These are phyloP conservation scores for Diaprepes abbreviatus DNA, from an alignment of 2,888 invertebrate genomes.

Conservation along the genomic window DNA sequence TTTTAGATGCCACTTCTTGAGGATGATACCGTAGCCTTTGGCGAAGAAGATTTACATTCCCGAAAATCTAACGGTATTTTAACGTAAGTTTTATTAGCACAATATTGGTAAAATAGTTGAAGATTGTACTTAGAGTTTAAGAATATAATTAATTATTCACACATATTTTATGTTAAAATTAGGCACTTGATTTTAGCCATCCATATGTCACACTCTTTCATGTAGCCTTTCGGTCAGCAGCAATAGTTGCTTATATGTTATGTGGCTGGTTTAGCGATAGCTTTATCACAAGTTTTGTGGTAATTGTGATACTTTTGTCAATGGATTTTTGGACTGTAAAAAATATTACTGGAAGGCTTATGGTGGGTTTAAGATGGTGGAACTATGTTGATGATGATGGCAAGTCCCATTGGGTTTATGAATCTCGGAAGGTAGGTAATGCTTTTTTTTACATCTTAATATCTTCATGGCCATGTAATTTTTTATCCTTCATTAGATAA, in stretches of 20 bases:
- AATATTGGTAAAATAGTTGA: neutral
- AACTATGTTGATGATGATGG: constrained; percentile 99
- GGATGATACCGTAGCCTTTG: constrained; percentile 89
- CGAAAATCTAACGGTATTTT: constrained; percentile 54
- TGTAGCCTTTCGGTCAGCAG: constrained; percentile 86
- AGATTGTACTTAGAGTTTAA: too few relatives aligned
- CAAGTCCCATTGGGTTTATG: constrained; percentile 98
- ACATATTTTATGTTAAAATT: too few relatives aligned
- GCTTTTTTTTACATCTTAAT: constrained; percentile 16
- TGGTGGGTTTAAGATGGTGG: constrained; percentile 99
- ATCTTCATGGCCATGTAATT: too few relatives aligned
- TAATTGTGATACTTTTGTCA: constrained; percentile 89
- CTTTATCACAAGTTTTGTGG: constrained; percentile 96
- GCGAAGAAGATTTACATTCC: constrained; percentile 77
- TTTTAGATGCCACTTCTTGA: constrained; percentile 87
- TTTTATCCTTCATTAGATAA: too few relatives aligned
- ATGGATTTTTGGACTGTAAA: constrained; percentile 99
- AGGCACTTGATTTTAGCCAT: constrained; percentile 88
- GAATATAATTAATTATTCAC: too few relatives aligned
- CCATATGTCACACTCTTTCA: constrained; percentile 95
- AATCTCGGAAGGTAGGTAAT: constrained; percentile 84
- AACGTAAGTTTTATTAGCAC: constrained; percentile 53
- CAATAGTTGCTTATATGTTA: constrained; percentile 89
- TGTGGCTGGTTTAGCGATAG: constrained; percentile 92
- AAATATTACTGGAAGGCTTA: constrained; percentile 92